Percentiles rank a stretch among this genome's conserved stretches.
Evolutionary conservation across 2,113 vertebrate species (phyloP).

Genomic region (Jaculus jaculus): DNA sequence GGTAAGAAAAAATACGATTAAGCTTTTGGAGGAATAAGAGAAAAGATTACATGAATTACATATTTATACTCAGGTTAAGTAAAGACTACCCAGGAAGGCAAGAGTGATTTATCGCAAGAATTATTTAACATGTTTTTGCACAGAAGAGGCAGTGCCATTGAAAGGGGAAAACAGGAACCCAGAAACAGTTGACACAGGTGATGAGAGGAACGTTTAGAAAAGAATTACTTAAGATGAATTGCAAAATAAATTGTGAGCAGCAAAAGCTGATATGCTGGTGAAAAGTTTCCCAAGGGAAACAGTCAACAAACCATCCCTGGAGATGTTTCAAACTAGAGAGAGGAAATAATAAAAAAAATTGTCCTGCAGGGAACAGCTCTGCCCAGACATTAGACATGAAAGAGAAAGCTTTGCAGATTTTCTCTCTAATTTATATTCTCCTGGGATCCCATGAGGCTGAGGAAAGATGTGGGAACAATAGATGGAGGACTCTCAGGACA

Average conservation of each 20-base stretch:
- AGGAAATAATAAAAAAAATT: conserved; percentile 72
- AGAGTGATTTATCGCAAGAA: conserved; percentile 12
- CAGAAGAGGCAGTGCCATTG: background rate
- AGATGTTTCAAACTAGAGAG: conserved; percentile 54
- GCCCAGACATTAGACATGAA: conserved; percentile 71
- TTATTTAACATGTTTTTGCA: background rate
- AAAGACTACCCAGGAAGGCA: background rate
- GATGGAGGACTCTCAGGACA: background rate
- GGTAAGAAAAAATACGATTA: conserved; percentile 56
- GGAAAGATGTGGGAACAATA: conserved; percentile 65
- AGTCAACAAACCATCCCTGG: conserved; percentile 64
- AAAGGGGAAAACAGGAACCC: background rate
- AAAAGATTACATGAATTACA: conserved; percentile 53
- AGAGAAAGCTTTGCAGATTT: conserved; percentile 73
- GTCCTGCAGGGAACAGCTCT: conserved; percentile 69
- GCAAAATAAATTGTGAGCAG: conserved; percentile 48
- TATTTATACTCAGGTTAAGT: conserved; percentile 48
- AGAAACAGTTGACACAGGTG: background rate
- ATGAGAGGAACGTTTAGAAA: conserved; percentile 35
- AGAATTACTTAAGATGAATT: conserved; percentile 26
- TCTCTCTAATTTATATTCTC: conserved; percentile 75
- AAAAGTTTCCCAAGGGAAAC: conserved; percentile 62
- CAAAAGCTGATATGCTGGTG: conserved; percentile 29
- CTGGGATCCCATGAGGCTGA: conserved; percentile 56
- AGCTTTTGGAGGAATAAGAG: background rate